Conservation (phyloP, 2,888 invertebrate genomes). For the Ganaspis brasiliensis region DNA sequence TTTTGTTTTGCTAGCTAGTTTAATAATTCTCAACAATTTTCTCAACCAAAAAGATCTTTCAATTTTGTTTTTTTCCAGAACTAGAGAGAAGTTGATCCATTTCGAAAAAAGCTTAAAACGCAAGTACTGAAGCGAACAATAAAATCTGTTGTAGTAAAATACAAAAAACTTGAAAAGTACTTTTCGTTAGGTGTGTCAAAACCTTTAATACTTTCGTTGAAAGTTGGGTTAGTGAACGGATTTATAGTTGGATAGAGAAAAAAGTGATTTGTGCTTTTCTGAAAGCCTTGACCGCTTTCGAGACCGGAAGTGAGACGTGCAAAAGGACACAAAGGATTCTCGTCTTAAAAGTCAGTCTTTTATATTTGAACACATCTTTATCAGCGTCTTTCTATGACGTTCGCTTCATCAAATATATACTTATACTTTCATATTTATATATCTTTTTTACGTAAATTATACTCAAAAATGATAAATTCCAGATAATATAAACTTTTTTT, state of each 20-base stretch:
- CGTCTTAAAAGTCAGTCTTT: constrained; percentile 1
- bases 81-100: too few species aligned
- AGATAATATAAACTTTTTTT: too few species aligned
- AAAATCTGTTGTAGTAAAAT: not conserved
- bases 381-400: too few species aligned
- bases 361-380: not conserved
- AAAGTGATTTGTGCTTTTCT: constrained; percentile 32
- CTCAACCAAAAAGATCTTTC: too few species aligned
- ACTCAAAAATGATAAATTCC: too few species aligned
- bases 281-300: constrained; percentile 9
- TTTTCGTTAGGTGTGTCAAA: constrained; percentile 11
- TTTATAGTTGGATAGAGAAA: constrained; percentile 22
- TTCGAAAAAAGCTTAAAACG: not conserved
- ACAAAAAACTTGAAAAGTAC: not conserved
- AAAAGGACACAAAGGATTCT: constrained; percentile 5
- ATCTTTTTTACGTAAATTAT: too few species aligned
- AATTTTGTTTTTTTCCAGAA: too few species aligned
- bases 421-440: too few species aligned
- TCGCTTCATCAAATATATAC: too few species aligned
- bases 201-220: constrained; percentile 4
- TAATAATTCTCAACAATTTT: too few species aligned
- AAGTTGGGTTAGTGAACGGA: constrained; percentile 11
- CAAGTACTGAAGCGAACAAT: not conserved
- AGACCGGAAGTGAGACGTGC: constrained; percentile 6
- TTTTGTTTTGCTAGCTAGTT: too few species aligned